Percentiles rank a stretch among this genome's conserved stretches.
Evolutionary conservation across 2,888 invertebrate species (phyloP).

Genomic region (Crocallis elinguaria): DNA sequence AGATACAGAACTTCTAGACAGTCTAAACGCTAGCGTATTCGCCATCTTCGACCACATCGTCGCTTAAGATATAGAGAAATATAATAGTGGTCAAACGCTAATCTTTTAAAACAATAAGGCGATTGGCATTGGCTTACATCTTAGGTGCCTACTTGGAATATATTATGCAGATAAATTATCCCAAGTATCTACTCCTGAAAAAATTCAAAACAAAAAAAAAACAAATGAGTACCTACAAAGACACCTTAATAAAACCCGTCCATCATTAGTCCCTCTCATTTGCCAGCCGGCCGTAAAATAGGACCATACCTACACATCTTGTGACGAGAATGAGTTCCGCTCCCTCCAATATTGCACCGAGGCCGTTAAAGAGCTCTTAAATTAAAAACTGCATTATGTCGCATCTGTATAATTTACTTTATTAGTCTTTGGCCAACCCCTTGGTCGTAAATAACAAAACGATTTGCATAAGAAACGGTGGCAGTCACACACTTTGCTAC

Average conservation of each 20-base stretch:
- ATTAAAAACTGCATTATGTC: constrained; percentile 38
- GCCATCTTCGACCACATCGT: too few species aligned
- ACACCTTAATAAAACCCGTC: constrained; percentile 22
- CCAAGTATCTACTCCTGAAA: not conserved
- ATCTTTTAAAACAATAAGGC: not conserved
- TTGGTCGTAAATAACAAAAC: constrained; percentile 70
- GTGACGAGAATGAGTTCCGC: constrained; percentile 34
- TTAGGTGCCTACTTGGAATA: too few species aligned
- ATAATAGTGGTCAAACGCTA: too few species aligned
- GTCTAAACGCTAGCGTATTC: not conserved
- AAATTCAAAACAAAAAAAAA: constrained; percentile 11
- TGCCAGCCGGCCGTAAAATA: constrained; percentile 16
- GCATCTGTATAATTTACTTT: constrained; percentile 49
- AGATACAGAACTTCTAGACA: too few species aligned
- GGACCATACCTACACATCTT: constrained; percentile 26
- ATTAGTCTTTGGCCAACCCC: constrained; percentile 62
- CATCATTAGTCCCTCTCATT: constrained; percentile 36
- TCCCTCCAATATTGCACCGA: constrained; percentile 27
- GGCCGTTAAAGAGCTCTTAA: constrained; percentile 37
- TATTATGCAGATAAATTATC: not conserved
- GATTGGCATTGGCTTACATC: too few species aligned
- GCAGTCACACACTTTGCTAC: constrained; percentile 68
- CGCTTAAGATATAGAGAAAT: too few species aligned
- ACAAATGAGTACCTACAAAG: constrained; percentile 17
- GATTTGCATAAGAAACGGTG: constrained; percentile 77